These are phyloP conservation scores for Paramacrobiotus metropolitanus DNA, from an alignment of 1,140 invertebrate genomes.

Conservation along the genomic window DNA sequence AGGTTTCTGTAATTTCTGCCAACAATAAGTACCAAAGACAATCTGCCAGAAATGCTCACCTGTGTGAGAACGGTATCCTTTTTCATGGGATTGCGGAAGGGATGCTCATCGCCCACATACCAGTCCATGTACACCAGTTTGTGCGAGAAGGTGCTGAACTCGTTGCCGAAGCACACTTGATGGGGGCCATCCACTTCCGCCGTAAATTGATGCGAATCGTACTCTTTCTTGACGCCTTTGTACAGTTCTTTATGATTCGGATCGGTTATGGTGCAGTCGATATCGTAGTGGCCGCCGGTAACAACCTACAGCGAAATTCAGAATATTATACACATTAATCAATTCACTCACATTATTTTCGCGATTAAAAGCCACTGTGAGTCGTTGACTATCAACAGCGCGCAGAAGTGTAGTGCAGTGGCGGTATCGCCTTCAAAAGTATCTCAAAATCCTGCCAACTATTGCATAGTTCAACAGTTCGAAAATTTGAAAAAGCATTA, in stretches of 20 bases:
- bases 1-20: no score
- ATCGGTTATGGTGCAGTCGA: constrained; percentile 71
- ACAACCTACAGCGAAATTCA: constrained; percentile 46
- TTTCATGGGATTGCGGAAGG: constrained; percentile 58
- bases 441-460: no score
- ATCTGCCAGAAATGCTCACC: constrained; percentile 37
- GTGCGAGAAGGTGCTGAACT: constrained; percentile 98
- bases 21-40: no score
- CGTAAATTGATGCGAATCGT: constrained; percentile 15
- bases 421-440: no score
- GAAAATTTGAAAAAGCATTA: no score
- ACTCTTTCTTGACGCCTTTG: constrained; percentile 51
- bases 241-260: constrained; percentile 73
- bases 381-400: no score
- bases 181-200: constrained; percentile 14
- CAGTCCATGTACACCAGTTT: constrained; percentile 98
- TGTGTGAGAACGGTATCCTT: constrained; percentile 77
- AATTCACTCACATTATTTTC: no score
- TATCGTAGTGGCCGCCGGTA: constrained; percentile 95
- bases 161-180: constrained; percentile 85
- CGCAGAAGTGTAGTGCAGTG: no score
- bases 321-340: no score
- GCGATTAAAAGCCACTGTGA: no score
- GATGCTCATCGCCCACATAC: constrained; percentile 74
- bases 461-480: no score